Conservation (phyloP, 2,888 invertebrate species). For the Beris chalybata region DNA sequence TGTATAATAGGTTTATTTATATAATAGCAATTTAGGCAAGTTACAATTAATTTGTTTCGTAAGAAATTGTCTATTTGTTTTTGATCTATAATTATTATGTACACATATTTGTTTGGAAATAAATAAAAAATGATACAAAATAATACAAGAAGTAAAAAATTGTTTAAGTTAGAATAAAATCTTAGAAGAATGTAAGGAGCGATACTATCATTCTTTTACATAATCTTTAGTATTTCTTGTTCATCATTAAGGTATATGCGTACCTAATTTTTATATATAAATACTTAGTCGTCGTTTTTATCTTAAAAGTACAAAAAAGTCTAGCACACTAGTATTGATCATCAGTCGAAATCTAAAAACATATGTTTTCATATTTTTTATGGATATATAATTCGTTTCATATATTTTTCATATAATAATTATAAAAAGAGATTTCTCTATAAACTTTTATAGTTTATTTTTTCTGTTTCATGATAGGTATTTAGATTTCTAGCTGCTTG, state of each 20-base stretch:
- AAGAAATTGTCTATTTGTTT: too few relatives aligned
- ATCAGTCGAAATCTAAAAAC: conserved; percentile 35
- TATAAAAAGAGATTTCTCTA: conserved; percentile 18
- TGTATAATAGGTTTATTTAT: too few relatives aligned
- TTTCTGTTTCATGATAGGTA: neutral
- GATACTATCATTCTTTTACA: neutral
- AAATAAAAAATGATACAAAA: too few relatives aligned
- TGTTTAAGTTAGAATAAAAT: neutral
- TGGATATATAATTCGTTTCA: conserved; percentile 4
- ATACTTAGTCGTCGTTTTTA: conserved; percentile 10
- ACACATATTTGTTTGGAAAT: too few relatives aligned
- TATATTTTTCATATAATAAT: conserved; percentile 9
- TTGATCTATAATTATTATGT: too few relatives aligned
- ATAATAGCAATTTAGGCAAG: too few relatives aligned
- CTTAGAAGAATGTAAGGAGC: neutral
- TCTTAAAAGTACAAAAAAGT: conserved; percentile 35
- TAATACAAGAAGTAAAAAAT: neutral
- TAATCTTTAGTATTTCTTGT: neutral
- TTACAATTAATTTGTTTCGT: too few relatives aligned
- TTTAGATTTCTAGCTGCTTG: neutral
- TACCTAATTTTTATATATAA: conserved; percentile 1
- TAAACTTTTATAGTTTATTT: neutral
- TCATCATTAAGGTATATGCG: neutral
- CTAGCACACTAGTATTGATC: conserved; percentile 37
- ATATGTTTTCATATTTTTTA: conserved; percentile 9